Base-by-base conservation (phyloP, 2,113 vertebrate genomes). In the Peromyscus maniculatus region DNA sequence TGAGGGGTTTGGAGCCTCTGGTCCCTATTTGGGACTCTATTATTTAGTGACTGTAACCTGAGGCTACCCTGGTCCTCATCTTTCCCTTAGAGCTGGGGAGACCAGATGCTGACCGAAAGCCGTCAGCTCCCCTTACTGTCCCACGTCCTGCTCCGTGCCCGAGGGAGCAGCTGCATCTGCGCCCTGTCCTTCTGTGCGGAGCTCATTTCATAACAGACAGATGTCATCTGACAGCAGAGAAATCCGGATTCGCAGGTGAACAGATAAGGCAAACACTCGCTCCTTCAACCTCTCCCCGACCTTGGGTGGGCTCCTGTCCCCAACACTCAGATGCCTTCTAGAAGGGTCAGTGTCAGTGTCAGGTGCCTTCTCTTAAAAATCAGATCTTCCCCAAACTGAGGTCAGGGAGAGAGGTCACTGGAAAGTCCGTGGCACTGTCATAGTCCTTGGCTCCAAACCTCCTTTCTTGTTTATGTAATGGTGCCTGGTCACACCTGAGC, bases 261-360 rank as follows among this genome's bases (percentile, higher is more conserved):
- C 6, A 2, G 17, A 13, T 12, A 71, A 10, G 1, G 5, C 0
- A 3, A 83, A 78, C 49, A 79, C 26, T 80, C 1, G 5, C 0
- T 62, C 89, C 55, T 62, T 33, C 0, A 8, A 82, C 75, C 36
- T 28, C 77, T n/a, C 11, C 43, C 9, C 2, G 39, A 55, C 66
- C 82, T 79, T 5, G 67, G 66, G 46, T 59, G 16, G 2, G 16
- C 19, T 17, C 19, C 55, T 6, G 1, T 71, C 33, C 59, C 36
- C n/a, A 26, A 19, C n/a, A 13, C 46, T 55, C 46, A n/a, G 31
- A 19, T 36, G 33, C 86, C 31, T 71, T 55, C 79, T 8, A 55
- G 43, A 52, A 55, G 46, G 11, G 17, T 49, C 11, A 49, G 52
- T 31, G 21, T 36, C 28, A 71, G 33, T 31, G 21, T 36, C 43